phyloP scores from a whole-genome alignment of 1,140 invertebrate genomes.

The Macrobrachium rosenbergii region DNA sequence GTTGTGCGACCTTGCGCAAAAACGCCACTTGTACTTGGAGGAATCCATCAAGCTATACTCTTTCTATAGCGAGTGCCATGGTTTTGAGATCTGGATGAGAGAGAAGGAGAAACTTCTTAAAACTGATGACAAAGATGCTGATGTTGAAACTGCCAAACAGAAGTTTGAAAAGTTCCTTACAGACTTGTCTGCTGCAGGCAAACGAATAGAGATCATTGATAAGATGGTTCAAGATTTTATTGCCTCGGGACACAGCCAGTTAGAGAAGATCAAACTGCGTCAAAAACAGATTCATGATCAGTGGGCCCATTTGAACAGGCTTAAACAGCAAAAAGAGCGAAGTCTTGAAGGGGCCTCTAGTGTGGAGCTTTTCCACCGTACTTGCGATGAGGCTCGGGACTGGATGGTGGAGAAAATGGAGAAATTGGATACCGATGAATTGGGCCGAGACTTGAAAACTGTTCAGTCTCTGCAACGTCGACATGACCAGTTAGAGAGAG shows the following conservation, averaged over 20 bases:
- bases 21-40: slow-evolving; percentile 85
- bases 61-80: slow-evolving; percentile 97
- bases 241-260: slow-evolving; percentile 85
- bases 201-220: slow-evolving; percentile 91
- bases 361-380: slow-evolving; percentile 93
- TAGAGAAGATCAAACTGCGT: slow-evolving; percentile 83
- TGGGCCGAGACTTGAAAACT: slow-evolving; percentile 89
- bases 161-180: slow-evolving; percentile 97
- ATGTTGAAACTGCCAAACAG: slow-evolving; percentile 93
- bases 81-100: slow-evolving; percentile 97
- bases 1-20: slow-evolving; percentile 83
- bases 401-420: slow-evolving; percentile 95
- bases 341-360: slow-evolving; percentile 91
- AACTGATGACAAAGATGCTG: slow-evolving; percentile 86
- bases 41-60: slow-evolving; percentile 93
- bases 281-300: slow-evolving; percentile 79
- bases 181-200: slow-evolving; percentile 92
- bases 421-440: slow-evolving; percentile 79
- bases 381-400: slow-evolving; percentile 91
- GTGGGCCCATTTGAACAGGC: slow-evolving; percentile 89
- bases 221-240: slow-evolving; percentile 88
- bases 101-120: slow-evolving; percentile 93
- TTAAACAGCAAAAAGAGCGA: slow-evolving; percentile 92
- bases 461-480: slow-evolving; percentile 90
- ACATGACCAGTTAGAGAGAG: slow-evolving; percentile 90